Base-by-base conservation (phyloP, 2,888 invertebrate species). In the Neoscelio sp. region DNA sequence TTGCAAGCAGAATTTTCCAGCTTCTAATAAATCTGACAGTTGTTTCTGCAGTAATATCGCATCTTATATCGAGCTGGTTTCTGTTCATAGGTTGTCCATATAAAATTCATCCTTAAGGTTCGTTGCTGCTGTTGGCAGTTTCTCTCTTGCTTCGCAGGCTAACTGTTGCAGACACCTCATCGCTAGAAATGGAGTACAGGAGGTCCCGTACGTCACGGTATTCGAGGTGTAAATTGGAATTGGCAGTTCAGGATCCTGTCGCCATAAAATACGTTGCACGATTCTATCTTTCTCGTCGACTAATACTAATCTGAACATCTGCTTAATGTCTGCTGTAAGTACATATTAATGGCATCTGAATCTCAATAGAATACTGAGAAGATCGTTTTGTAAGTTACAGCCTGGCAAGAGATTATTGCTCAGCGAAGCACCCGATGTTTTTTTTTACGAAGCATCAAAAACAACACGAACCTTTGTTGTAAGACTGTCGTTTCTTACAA, bases 21-120 rank as follows among this genome's bases (percentile, higher is more conserved):
- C 5, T 3, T 0, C 18, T 3, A 78, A 18, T 1, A 75, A n/a
- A 5, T 67, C 8, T 1, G 70, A 28, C 0, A 78, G 6, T 23
- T 73, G 18, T 44, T 56, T n/a, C 10, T 58, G 54, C n/a, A 68
- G 13, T n/a, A 42, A 17, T 2, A 67, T 84, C 81, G 60, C 87
- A 82, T 15, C 42, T 7, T 23, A 13, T 1, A 26, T 62, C 2
- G 46, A 18, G 5, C 12, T 18, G 3, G 46, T 8, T 7, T 33
- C 18, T 18, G 62, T 46, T 6, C 44, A 23, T 15, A 46, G 3
- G 7, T 62, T 33, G 10, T 35, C 62, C 46, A 74, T 74, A 18
- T 68, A 74, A 6, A 76, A 64, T 13, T 76, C 79, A 10, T 67
- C 40, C 0, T 26, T 2, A 0, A 80, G 6, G 0, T 18, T 46